Conservation (phyloP, 2,113 vertebrate species). For the Paradisaea rubra region DNA sequence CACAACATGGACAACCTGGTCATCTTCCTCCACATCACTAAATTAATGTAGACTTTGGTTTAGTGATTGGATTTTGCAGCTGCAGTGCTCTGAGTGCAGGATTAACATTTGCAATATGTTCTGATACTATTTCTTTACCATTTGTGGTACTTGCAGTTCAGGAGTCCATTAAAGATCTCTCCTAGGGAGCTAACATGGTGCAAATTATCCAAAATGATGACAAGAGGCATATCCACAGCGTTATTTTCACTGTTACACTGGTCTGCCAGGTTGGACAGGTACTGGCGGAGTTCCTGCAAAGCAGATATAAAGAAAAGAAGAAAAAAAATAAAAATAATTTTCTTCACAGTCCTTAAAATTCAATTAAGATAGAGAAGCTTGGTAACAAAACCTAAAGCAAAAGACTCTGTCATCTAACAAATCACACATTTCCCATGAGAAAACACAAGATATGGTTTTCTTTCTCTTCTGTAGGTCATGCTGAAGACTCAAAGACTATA, state of each 20-base stretch:
- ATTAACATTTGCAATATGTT: background rate
- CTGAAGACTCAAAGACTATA: background rate
- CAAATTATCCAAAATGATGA: constrained; percentile 94
- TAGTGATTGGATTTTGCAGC: background rate
- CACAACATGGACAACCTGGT: background rate
- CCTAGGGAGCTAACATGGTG: constrained; percentile 93
- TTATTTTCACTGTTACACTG: constrained; percentile 84
- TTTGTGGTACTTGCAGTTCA: constrained; percentile 92
- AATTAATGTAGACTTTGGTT: background rate
- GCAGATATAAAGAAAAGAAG: background rate
- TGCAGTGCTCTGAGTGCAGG: background rate
- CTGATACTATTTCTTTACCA: constrained; percentile 71
- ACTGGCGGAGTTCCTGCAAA: constrained; percentile 88
- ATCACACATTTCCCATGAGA: background rate
- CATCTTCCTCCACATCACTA: background rate
- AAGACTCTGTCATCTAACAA: background rate
- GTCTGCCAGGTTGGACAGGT: constrained; percentile 89
- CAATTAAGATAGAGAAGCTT: background rate
- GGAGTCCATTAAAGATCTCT: constrained; percentile 94
- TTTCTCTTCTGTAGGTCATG: background rate
- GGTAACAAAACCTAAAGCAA: background rate
- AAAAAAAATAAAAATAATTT: background rate
- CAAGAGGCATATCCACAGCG: constrained; percentile 83
- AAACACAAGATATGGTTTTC: background rate
- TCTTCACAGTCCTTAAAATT: background rate